Evolutionary conservation across 2,888 invertebrate genomes (phyloP).

Genomic region (Metalampra italica): DNA sequence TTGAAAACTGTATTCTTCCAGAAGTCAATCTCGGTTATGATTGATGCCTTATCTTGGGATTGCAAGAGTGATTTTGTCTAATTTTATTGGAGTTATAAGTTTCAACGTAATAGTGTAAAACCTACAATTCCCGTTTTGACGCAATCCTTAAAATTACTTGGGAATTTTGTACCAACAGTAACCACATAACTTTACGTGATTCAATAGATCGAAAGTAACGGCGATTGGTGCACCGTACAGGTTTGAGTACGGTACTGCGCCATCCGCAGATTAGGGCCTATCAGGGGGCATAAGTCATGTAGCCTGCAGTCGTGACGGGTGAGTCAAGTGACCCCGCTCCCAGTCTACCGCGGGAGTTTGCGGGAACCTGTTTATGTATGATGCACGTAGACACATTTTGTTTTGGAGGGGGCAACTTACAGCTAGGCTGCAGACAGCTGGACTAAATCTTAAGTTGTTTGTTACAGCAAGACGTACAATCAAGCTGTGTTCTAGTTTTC

Average conservation of each 20-base stretch:
- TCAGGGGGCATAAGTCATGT: slow-evolving; percentile 26
- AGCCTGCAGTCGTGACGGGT: slow-evolving; percentile 31
- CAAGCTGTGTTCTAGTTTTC: too few species aligned
- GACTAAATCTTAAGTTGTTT: too few species aligned
- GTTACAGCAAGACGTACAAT: too few species aligned
- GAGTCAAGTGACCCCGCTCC: slow-evolving; percentile 33
- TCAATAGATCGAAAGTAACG: slow-evolving; percentile 32
- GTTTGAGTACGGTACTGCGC: slow-evolving; percentile 42
- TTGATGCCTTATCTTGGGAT: too few species aligned
- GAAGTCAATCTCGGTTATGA: too few species aligned
- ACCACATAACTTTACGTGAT: slow-evolving; percentile 2
- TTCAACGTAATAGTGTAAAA: too few species aligned
- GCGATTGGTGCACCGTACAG: slow-evolving; percentile 26
- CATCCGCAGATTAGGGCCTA: slow-evolving; percentile 31
- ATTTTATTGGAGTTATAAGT: too few species aligned
- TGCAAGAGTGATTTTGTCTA: too few species aligned
- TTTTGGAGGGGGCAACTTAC: too few species aligned
- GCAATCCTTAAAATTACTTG: not conserved
- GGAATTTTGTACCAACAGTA: not conserved
- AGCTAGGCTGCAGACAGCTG: too few species aligned
- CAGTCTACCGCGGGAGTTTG: slow-evolving; percentile 15
- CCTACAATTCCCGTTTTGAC: not conserved
- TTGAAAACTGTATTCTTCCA: too few species aligned
- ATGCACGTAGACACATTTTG: too few species aligned
- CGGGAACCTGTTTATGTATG: slow-evolving; percentile 4